These are phyloP conservation scores for Mallotus villosus DNA, from an alignment of 2,797 vertebrate genomes.

Conservation along the genomic window DNA sequence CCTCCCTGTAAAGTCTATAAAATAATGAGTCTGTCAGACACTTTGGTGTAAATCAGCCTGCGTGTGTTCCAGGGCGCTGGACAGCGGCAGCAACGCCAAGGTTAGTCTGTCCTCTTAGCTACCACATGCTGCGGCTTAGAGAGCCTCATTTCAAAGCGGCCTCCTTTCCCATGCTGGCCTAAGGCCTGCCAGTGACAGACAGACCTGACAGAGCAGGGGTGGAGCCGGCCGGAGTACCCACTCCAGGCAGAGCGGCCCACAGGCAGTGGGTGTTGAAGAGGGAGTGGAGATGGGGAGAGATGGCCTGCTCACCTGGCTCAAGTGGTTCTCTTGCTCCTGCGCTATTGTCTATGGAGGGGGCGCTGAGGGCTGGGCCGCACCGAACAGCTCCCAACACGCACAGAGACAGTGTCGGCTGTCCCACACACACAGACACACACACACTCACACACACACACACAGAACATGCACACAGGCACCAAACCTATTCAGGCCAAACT, in stretches of 20 bases:
- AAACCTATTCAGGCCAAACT: not conserved
- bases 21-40: not conserved
- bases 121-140: not conserved
- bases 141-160: not conserved
- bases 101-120: slow-evolving; percentile 3
- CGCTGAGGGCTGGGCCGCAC: slow-evolving; percentile 84
- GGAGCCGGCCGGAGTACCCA: not conserved
- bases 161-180: too few relatives aligned
- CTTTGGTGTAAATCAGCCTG: not conserved
- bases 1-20: not conserved
- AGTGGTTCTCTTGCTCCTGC: slow-evolving; percentile 85
- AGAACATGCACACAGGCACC: slow-evolving; percentile 4
- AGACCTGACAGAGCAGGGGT: not conserved
- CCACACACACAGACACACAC: slow-evolving; percentile 15
- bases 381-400: slow-evolving; percentile 72
- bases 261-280: slow-evolving; percentile 39
- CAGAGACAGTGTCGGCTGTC: slow-evolving; percentile 18
- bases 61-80: not conserved
- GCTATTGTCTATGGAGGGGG: slow-evolving; percentile 94
- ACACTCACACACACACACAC: slow-evolving; percentile 15
- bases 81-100: slow-evolving; percentile 1
- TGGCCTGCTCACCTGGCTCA: slow-evolving; percentile 69
- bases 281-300: slow-evolving; percentile 46
- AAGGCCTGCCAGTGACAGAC: not conserved
- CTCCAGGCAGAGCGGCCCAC: slow-evolving; percentile 15